A percentile compares a stretch with the other conserved stretches of the same genome.
phyloP scores from a whole-genome alignment of 2,113 vertebrate genomes.

The Panurus biarmicus region DNA sequence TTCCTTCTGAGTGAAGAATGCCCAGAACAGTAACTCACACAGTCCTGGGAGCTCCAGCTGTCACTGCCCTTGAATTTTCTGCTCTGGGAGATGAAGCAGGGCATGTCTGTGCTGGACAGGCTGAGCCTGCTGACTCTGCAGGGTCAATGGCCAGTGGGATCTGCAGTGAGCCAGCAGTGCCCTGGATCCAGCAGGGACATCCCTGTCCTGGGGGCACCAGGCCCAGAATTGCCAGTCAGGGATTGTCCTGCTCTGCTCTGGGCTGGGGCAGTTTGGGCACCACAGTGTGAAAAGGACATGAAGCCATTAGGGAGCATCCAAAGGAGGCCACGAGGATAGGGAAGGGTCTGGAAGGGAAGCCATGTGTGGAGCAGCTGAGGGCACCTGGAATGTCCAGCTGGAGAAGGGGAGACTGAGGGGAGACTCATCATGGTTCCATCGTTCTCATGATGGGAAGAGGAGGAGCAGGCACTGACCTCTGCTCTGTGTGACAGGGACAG shows the following conservation, averaged over 20 bases:
- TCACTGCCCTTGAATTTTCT: not conserved
- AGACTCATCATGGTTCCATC: fast-evolving
- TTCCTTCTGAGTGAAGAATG: not conserved
- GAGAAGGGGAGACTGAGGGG: not conserved
- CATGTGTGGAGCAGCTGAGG: not conserved
- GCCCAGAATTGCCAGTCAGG: not conserved
- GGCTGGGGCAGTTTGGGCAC: not conserved
- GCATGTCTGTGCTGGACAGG: not conserved
- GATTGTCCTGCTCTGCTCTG: not conserved
- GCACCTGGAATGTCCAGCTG: not conserved
- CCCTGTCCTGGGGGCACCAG: not conserved
- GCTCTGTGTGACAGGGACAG: not conserved
- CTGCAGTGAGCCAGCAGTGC: not conserved
- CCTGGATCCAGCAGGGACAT: not conserved
- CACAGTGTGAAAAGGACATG: fast-evolving
- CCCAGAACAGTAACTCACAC: not conserved
- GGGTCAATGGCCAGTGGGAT: not conserved
- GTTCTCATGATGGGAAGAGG: not conserved
- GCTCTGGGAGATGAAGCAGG: not conserved
- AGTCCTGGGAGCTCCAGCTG: not conserved
- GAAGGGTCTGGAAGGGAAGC: not conserved
- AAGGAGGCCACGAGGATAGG: not conserved
- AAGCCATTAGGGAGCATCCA: not conserved
- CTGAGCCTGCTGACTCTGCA: not conserved
- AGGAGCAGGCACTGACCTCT: not conserved